Percentiles rank a stretch among this genome's conserved stretches.
Evolutionary conservation across 1,140 invertebrate species (phyloP).

Genomic region (Brachionus sp.): DNA sequence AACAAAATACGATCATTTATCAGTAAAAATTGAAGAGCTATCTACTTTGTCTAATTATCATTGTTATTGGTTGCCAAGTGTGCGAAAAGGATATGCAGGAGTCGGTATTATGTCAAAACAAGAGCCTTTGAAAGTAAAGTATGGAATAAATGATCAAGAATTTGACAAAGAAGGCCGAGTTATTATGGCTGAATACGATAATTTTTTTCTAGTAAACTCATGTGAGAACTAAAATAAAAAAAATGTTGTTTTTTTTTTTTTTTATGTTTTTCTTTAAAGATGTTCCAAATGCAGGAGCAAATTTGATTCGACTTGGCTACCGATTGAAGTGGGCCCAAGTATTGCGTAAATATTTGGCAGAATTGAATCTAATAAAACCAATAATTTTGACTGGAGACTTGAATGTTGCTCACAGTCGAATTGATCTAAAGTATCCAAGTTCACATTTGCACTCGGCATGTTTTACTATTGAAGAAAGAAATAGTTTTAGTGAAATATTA

Average conservation of each 20-base stretch:
- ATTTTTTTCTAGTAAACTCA: conserved; percentile 76
- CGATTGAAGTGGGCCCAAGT: conserved; percentile 80
- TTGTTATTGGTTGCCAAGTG: conserved; percentile 60
- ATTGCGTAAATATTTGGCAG: conserved; percentile 69
- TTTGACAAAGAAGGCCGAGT: conserved; percentile 78
- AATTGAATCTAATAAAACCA: conserved; percentile 56
- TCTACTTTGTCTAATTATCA: conserved; percentile 51
- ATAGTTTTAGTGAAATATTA: conserved; percentile 66
- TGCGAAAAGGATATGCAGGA: conserved; percentile 84
- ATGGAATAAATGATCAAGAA: conserved; percentile 69
- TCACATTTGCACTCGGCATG: conserved; percentile 83
- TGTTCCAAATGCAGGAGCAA: conserved; percentile 73
- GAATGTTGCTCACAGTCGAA: conserved; percentile 92
- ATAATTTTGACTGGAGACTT: conserved; percentile 78
- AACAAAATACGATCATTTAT: conserved; percentile 74
- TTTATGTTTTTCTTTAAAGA: too few species aligned
- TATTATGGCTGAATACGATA: conserved; percentile 91
- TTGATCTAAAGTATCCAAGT: conserved; percentile 91
- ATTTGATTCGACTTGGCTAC: conserved; percentile 79
- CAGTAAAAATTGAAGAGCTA: conserved; percentile 75
- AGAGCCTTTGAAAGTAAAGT: conserved; percentile 75
- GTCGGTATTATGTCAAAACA: conserved; percentile 80
- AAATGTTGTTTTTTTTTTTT: conserved; percentile 46
- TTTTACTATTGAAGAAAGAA: conserved; percentile 89
- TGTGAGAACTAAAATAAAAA: conserved; percentile 62